These are phyloP conservation scores for Varecia variegata DNA, from an alignment of 2,797 vertebrate species.

Conservation along the genomic window DNA sequence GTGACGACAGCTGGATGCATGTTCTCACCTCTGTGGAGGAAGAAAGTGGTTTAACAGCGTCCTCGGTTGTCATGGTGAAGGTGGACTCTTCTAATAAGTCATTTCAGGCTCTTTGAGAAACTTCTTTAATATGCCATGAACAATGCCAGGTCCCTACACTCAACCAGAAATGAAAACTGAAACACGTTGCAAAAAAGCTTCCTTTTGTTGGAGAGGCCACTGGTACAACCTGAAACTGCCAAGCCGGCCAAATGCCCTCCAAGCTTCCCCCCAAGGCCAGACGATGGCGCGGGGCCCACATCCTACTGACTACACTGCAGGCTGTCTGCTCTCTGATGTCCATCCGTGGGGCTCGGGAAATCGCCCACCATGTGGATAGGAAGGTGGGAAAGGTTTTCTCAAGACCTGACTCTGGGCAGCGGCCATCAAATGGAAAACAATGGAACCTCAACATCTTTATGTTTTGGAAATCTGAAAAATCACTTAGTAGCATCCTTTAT, in stretches of 20 bases:
- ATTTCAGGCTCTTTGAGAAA: background rate
- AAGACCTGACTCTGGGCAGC: fast-evolving
- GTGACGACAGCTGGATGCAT: background rate
- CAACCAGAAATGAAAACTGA: background rate
- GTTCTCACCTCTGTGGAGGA: background rate
- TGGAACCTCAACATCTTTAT: background rate
- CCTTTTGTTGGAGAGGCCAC: background rate
- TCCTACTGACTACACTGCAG: fast-evolving
- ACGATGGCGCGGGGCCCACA: background rate
- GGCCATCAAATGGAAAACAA: background rate
- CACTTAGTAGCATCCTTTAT: background rate
- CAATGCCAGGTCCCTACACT: background rate
- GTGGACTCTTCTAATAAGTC: background rate
- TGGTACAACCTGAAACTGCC: fast-evolving
- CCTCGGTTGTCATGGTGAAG: background rate
- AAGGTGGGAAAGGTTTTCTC: background rate
- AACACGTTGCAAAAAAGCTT: background rate
- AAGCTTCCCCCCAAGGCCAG: background rate
- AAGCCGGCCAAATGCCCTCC: background rate
- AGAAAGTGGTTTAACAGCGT: background rate
- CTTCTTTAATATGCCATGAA: background rate
- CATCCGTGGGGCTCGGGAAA: fast-evolving
- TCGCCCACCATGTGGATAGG: fast-evolving
- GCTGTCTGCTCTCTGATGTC: background rate
- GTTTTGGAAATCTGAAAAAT: conserved; percentile 3